Evolutionary conservation across 2,797 vertebrate species (phyloP), one percentile per base, ranked within the genome.

Genomic region (Syngnathus rostellatus): DNA sequence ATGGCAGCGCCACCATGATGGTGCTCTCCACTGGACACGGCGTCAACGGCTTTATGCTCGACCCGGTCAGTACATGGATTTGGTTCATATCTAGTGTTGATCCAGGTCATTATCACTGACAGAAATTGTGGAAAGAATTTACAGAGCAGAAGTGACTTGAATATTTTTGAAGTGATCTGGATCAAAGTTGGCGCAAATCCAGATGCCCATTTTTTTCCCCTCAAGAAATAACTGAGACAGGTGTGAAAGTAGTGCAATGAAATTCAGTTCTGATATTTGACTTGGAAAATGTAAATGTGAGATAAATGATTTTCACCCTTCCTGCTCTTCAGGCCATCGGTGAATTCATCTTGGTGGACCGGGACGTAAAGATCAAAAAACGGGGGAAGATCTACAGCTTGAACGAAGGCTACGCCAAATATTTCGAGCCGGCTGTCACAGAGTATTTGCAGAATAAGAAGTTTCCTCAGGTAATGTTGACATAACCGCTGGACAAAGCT

Each of bases 11-110:
- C 78, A 98, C 96, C 58, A 96, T 98, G 96, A 70, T 99, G 82
- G 95, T 98, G 23, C 85, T 99, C 1, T 95, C 94, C 75, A 92
- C 92, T 0, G 91, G 92, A 1, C 89, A 90, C 58, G 95, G 97
- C 1, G 97, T 99, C 86, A 95, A 98, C 87, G 93, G 96, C 83
- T 98, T 99, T 85, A 98, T 99, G 97, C 89, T 99, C 8, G 96
- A 99, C 79, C 97, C 96, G 4, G 97, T 99, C 84, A 91, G 62
- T 60, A 40, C 57, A 19, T 8, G 1, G 41, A 53, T 54, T 55
- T 55, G 23, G 21, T 25, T 55, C 23, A 55, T 10, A 55, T 25
- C 5, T 25, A 5, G 54, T 31, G 23, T 55, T 1, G 54, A 31
- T 31, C 12, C 54, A 25, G 11, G 31, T 31, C 11, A 45, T 16